Evolutionary conservation across 2,888 invertebrate genomes (phyloP), one percentile per base, ranked within the genome.

Genomic region (Psylliodes chrysocephalus): DNA sequence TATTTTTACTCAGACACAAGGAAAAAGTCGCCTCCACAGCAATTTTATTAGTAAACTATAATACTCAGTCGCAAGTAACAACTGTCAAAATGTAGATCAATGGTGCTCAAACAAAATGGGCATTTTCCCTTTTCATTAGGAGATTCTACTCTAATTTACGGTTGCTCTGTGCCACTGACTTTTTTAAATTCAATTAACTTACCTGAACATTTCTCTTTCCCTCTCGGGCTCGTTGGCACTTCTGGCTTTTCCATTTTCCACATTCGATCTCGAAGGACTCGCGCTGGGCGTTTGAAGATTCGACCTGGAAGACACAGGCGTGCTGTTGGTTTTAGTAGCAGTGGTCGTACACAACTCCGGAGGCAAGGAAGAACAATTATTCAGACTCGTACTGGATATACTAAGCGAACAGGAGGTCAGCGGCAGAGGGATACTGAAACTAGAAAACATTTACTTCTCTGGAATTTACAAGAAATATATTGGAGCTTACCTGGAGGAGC

Each of bases 141-240:
- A 4, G 3, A 22, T 22, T 22, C 6, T 22, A 22, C 3, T 22
- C n/a, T n/a, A n/a, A 6, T 22, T 22, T 22, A 6, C 2, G 22
- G 22, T 22, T 22, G 6, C 22, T 4, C 6, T 22, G n/a, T 22
- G 6, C 22, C 22, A 22, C 22, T 4, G 22, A 22, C 22, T 22
- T n/a, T 22, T 6, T n/a, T 22, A 22, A 22, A 22, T 22, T 4
- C 6, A 22, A 22, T 2, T 22, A 4, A 22, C 53, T 28, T 60
- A 86, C 70, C 84, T 80, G 66, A 77, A 75, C 81, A 85, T 83
- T 74, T 85, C 85, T 56, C 84, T 77, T 73, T 85, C 85, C 7
- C 85, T 77, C 74, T 86, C 85, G 0, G 85, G 84, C 73, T 85
- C 85, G 69, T 80, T 85, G 33, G 85, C 85, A 65, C 85, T 85